Percentiles rank a stretch among this genome's conserved stretches.
Conservation (phyloP, 2,888 invertebrate species). For the Phaedon cochleariae region DNA sequence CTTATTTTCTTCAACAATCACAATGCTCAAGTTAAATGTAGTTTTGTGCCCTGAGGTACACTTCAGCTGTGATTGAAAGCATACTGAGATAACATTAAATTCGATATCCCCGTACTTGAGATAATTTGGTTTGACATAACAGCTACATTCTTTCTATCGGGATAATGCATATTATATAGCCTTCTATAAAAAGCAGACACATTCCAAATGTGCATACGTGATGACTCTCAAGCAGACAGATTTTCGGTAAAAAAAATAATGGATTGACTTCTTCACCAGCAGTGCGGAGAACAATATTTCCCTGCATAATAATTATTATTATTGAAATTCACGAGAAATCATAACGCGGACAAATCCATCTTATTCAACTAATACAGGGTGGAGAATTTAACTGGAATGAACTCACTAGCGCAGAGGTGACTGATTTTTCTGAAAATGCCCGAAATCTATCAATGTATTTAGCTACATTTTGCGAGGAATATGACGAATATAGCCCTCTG, state of each 20-base stretch:
- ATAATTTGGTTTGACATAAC: neutral
- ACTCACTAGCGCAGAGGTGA: no score
- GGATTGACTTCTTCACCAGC: neutral
- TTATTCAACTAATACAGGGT: no score
- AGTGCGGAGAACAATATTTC: neutral
- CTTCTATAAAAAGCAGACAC: conserved; percentile 15
- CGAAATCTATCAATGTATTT: no score
- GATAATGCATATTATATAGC: conserved; percentile 9
- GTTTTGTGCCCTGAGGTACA: neutral
- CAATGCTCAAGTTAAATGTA: neutral
- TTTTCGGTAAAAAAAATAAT: conserved; percentile 7
- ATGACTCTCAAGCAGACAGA: conserved; percentile 2
- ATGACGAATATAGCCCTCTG: no score
- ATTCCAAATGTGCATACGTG: conserved; percentile 17
- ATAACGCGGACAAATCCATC: no score
- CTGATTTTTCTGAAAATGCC: no score
- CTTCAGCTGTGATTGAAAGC: neutral
- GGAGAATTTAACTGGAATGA: no score
- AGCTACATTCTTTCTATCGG: neutral
- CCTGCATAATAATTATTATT: no score
- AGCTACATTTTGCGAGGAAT: no score
- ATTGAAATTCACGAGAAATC: no score
- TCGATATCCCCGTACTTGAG: neutral
- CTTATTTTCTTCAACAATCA: neutral
- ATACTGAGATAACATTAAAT: neutral